Conservation (phyloP, 2,113 vertebrate species). For the Malurus cyaneus region DNA sequence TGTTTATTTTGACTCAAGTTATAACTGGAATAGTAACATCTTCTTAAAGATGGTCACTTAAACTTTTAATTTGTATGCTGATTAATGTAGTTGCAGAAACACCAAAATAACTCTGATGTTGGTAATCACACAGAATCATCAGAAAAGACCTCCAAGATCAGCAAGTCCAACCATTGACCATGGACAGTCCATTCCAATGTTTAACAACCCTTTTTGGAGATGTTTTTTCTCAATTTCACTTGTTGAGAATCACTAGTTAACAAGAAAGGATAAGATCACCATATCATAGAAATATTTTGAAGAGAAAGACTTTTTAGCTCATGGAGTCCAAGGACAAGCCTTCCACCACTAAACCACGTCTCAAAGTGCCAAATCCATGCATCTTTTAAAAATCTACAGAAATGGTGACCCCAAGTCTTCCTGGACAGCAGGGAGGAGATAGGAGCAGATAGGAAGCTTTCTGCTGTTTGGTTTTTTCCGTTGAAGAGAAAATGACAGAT, state of each 20-base stretch:
- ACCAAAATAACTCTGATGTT: background rate
- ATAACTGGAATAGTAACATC: background rate
- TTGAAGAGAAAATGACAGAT: background rate
- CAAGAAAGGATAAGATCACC: background rate
- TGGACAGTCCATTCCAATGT: background rate
- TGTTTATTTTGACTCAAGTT: background rate
- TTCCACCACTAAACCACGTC: background rate
- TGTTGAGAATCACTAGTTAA: background rate
- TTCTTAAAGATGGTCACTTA: background rate
- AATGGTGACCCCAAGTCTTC: background rate
- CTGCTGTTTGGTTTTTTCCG: background rate
- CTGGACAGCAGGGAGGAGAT: background rate
- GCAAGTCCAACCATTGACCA: background rate
- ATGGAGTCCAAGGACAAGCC: background rate
- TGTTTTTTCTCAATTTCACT: background rate
- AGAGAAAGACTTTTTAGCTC: background rate
- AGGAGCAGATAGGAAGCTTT: background rate
- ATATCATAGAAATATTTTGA: background rate
- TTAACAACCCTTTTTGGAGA: background rate
- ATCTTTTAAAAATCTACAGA: background rate
- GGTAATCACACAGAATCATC: background rate
- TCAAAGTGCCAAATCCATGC: background rate
- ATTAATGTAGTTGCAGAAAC: conserved; percentile 3
- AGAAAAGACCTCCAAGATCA: background rate
- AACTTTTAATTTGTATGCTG: conserved; percentile 6